Percentiles rank a stretch among this genome's conserved stretches.
These are phyloP conservation scores for Leptinotarsa juncta DNA, from an alignment of 2,888 invertebrate genomes.

Conservation along the genomic window DNA sequence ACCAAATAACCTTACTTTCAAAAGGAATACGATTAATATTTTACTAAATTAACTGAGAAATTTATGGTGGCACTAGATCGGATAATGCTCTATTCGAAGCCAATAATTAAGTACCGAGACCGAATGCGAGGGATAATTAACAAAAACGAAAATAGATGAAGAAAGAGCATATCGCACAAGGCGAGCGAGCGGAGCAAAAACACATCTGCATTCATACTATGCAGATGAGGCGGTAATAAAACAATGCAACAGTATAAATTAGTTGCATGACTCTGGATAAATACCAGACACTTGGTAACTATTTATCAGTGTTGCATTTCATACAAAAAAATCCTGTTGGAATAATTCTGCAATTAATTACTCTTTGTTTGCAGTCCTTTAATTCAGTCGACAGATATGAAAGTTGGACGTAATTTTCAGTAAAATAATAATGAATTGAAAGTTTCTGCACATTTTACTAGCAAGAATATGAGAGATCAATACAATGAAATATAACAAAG, in stretches of 20 bases:
- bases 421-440: too few relatives aligned
- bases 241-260: constrained; percentile 35
- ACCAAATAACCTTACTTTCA: not conserved
- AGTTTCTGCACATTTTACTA: too few relatives aligned
- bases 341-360: constrained; percentile 41
- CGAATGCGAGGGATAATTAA: not conserved
- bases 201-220: constrained; percentile 39
- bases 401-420: too few relatives aligned
- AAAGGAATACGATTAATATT: not conserved
- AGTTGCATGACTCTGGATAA: constrained; percentile 42
- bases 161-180: not conserved
- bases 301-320: constrained; percentile 48
- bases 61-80: not conserved
- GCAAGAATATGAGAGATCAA: too few relatives aligned
- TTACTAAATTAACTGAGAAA: not conserved
- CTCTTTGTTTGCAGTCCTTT: constrained; percentile 36
- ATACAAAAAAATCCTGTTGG: constrained; percentile 28
- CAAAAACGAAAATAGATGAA: not conserved
- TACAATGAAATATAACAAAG: too few relatives aligned
- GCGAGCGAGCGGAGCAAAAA: constrained; percentile 38
- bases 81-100: not conserved
- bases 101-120: constrained; percentile 2
- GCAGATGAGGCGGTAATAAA: constrained; percentile 34
- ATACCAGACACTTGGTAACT: constrained; percentile 45
- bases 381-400: constrained; percentile 12